Base-by-base conservation (phyloP, 2,797 vertebrate genomes). In the Aldrovandia affinis region DNA sequence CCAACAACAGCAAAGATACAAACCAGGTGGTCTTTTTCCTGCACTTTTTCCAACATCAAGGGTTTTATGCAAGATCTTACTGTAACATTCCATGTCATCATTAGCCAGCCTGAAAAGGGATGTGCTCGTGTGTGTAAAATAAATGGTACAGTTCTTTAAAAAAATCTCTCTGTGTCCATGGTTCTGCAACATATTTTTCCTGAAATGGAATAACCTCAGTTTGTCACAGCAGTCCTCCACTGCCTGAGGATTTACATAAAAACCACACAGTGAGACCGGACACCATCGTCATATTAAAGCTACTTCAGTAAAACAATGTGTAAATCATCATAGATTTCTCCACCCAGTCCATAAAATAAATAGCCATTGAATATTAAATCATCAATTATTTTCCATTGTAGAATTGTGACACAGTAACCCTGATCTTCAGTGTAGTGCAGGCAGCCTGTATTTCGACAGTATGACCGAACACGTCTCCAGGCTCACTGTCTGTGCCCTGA, bases 31-130 rank as follows among this genome's bases (percentile, higher is more conserved):
- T 91, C 92, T 94, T 86, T 96, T 95, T 97, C 96, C 94, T 94
- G 95, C 92, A 94, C 94, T 95, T 97, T 97, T 97, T 25, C 18
- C 96, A 96, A 95, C 95, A 96, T 95, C 95, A 89, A 95, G 94
- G 95, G 95, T 97, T 98, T 98, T 99, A 97, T 98, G 97, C 97
- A 98, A 96, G 95, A 96, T 95, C 95, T 96, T 96, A 97, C 97
- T 97, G 96, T 97, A 97, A 99, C 98, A 99, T 99, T 99, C 98
- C 97, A 97, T 96, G 95, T 96, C 96, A 96, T 97, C 95, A 96
- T 95, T 95, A 96, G 95, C 96, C 96, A 96, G 95, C 70, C 47
- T 50, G 30, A 77, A 65, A 59, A 61, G 44, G 84, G 84, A n/a
- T 85, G 83, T 81, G 52, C 63, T 73, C 42, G 20, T 85, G 92